These are phyloP conservation scores for Ariolimax columbianus DNA, from an alignment of 2,888 invertebrate species.

Conservation along the genomic window DNA sequence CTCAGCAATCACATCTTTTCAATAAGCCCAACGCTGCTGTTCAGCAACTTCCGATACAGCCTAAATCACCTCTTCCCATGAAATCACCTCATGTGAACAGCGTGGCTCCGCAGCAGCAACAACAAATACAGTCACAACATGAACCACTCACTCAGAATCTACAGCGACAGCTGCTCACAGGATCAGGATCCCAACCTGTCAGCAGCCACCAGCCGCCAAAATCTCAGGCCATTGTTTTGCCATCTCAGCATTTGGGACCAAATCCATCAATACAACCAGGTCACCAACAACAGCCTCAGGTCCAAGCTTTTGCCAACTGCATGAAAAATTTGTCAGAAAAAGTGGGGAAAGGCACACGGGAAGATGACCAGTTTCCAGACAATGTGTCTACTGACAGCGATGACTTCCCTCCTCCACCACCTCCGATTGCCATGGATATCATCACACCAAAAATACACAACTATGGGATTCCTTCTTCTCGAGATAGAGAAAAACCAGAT, in stretches of 20 bases:
- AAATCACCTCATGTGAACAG: slow-evolving; percentile 34
- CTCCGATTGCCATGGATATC: slow-evolving; percentile 75
- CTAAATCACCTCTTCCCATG: slow-evolving; percentile 37
- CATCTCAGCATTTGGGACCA: slow-evolving; percentile 34
- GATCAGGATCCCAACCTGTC: neutral
- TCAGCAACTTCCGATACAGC: slow-evolving; percentile 15
- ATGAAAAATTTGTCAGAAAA: slow-evolving; percentile 73
- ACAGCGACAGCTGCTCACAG: neutral
- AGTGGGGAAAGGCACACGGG: slow-evolving; percentile 70
- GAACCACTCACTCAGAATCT: slow-evolving; percentile 18
- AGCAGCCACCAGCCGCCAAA: neutral
- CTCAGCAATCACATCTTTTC: slow-evolving; percentile 34
- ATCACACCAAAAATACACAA: slow-evolving; percentile 74
- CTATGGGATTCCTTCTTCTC: slow-evolving; percentile 67
- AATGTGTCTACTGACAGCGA: slow-evolving; percentile 71
- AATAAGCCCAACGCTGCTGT: slow-evolving; percentile 26
- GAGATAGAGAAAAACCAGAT: slow-evolving; percentile 42
- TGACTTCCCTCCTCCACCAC: slow-evolving; percentile 74
- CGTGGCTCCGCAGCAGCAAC: slow-evolving; percentile 34
- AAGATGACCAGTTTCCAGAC: slow-evolving; percentile 66
- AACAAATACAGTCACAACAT: slow-evolving; percentile 26
- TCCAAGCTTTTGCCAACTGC: slow-evolving; percentile 78
- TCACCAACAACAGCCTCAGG: slow-evolving; percentile 54
- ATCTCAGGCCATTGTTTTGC: slow-evolving; percentile 17
- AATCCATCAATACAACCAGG: slow-evolving; percentile 1